These are phyloP conservation scores for Drosophila malerkotliana DNA, from an alignment of 1,140 invertebrate genomes.

Conservation along the genomic window DNA sequence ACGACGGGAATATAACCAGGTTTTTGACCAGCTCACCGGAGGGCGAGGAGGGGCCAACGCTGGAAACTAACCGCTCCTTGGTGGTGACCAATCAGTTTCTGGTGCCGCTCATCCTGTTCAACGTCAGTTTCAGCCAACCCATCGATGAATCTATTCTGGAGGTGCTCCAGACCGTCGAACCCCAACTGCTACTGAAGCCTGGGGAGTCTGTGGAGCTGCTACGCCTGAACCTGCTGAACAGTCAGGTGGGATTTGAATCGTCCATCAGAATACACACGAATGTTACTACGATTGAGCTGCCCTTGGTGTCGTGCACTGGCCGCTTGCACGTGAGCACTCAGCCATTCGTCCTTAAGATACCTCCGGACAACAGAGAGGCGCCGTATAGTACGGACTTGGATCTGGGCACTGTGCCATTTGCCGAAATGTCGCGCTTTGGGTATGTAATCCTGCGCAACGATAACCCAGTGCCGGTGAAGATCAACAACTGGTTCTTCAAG, in stretches of 20 bases:
- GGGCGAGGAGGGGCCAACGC: slow-evolving; percentile 12
- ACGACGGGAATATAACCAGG: slow-evolving; percentile 61
- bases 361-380: slow-evolving; percentile 1
- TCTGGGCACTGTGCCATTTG: slow-evolving; percentile 72
- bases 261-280: slow-evolving; percentile 64
- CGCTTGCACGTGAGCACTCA: slow-evolving; percentile 66
- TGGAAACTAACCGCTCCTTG: slow-evolving; percentile 50
- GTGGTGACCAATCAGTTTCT: slow-evolving; percentile 65
- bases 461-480: slow-evolving; percentile 74
- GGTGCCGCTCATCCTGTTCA: slow-evolving; percentile 58
- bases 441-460: slow-evolving; percentile 71
- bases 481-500: slow-evolving; percentile 74
- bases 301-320: slow-evolving; percentile 65
- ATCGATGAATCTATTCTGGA: slow-evolving; percentile 54
- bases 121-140: slow-evolving; percentile 46
- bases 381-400: slow-evolving; percentile 53
- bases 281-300: slow-evolving; percentile 64
- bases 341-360: slow-evolving; percentile 32
- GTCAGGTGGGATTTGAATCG: slow-evolving; percentile 51
- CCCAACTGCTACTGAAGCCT: slow-evolving; percentile 57
- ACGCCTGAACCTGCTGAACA: slow-evolving; percentile 52
- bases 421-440: slow-evolving; percentile 66
- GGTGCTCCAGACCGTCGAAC: slow-evolving; percentile 71
- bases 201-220: slow-evolving; percentile 62
- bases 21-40: slow-evolving; percentile 52